A percentile compares a stretch with the other conserved stretches of the same genome.
phyloP scores from a whole-genome alignment of 2,797 vertebrate genomes.

The Propithecus perrieri region DNA sequence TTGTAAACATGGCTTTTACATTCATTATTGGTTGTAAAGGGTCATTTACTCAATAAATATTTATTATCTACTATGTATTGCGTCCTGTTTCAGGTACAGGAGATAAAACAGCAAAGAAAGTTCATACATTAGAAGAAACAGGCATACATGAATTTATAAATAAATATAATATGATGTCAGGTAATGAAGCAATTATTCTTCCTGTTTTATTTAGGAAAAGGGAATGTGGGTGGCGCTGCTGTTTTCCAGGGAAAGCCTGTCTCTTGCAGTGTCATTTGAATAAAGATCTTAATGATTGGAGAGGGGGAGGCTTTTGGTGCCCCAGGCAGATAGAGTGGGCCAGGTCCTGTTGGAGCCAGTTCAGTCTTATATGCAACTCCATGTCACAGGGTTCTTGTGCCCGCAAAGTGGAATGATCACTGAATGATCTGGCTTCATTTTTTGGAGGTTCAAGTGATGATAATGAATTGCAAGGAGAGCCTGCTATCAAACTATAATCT shows the following conservation, averaged over 20 bases:
- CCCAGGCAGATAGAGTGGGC: neutral
- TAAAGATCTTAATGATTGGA: neutral
- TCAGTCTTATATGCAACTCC: neutral
- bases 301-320: neutral
- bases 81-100: neutral
- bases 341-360: neutral
- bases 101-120: neutral
- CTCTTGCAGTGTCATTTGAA: neutral
- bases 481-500: neutral
- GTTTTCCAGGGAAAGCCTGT: neutral
- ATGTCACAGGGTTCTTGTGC: neutral
- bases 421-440: neutral
- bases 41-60: neutral
- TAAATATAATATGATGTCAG: slow-evolving; percentile 19
- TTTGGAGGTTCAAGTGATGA: neutral
- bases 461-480: neutral
- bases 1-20: slow-evolving; percentile 28
- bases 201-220: neutral
- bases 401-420: neutral
- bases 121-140: neutral
- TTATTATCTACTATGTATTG: neutral
- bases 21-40: neutral
- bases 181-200: slow-evolving; percentile 49
- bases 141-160: neutral
- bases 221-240: neutral